Evolutionary conservation across 2,797 vertebrate genomes (phyloP).

Genomic region (Pyrocephalus nanus): DNA sequence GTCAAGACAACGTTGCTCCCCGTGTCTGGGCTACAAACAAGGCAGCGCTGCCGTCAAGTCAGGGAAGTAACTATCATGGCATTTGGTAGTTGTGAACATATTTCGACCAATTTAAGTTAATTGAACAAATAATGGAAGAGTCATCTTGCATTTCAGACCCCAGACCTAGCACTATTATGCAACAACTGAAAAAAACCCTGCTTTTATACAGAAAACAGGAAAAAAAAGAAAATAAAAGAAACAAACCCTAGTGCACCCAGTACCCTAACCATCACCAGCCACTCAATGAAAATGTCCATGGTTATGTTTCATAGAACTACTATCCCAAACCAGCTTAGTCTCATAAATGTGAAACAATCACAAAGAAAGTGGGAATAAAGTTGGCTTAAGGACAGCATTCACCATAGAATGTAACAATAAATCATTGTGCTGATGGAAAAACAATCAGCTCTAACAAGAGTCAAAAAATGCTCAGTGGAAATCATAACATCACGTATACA

Average conservation of each 20-base stretch:
- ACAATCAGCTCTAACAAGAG: background rate
- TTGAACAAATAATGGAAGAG: background rate
- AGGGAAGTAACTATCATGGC: background rate
- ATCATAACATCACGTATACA: background rate
- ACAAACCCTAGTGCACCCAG: background rate
- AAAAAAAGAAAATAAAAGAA: background rate
- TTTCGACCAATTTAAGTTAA: background rate
- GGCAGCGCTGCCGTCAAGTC: rapidly evolving
- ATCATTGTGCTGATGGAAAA: background rate
- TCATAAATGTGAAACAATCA: background rate
- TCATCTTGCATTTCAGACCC: background rate
- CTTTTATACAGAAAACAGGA: background rate
- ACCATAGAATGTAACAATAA: background rate
- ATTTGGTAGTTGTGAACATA: background rate
- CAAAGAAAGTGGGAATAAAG: background rate
- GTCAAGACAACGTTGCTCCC: background rate
- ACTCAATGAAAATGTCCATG: background rate
- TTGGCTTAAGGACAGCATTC: background rate
- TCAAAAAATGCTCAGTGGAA: background rate
- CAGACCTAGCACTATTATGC: background rate
- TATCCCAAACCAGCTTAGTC: background rate
- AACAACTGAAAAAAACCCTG: background rate
- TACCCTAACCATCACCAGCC: background rate
- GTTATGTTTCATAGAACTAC: background rate
- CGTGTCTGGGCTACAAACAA: rapidly evolving